Conservation (phyloP, 37 sponge, comb jelly and placozoan species). For the Bolinopsis microptera region DNA sequence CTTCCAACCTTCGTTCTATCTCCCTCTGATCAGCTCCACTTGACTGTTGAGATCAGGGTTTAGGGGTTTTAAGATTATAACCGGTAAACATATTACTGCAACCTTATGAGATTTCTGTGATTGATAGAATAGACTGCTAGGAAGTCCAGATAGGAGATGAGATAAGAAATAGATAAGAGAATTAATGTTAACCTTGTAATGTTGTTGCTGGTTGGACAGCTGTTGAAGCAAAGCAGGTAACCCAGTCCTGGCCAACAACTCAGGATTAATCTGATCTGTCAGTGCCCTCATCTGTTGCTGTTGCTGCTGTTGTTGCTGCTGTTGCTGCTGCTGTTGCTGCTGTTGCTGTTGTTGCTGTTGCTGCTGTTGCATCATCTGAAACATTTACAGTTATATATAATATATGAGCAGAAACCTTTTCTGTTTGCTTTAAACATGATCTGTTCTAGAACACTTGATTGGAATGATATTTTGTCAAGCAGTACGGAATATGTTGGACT, state of each 20-base stretch:
- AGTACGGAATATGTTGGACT: no score
- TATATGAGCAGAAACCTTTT: no score
- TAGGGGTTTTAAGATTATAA: no score
- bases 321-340: conserved; percentile 54
- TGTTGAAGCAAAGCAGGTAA: conserved; percentile 12
- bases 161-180: no score
- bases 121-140: no score
- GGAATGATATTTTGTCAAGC: no score
- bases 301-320: conserved; percentile 59
- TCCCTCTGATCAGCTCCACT: not conserved
- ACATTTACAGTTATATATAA: not conserved
- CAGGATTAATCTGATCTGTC: conserved; percentile 11
- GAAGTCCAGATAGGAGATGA: no score
- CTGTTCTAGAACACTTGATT: no score
- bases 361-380: not conserved
- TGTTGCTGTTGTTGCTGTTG: not conserved
- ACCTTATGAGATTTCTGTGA: no score
- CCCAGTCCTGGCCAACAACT: not conserved
- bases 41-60: not conserved
- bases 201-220: conserved; percentile 6
- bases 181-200: not conserved
- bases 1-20: not conserved
- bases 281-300: conserved; percentile 41
- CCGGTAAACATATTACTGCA: no score
- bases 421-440: no score